A percentile compares a stretch with the other conserved stretches of the same genome.
Evolutionary conservation across 2,888 invertebrate species (phyloP).

Genomic region (Conomelus anceps): DNA sequence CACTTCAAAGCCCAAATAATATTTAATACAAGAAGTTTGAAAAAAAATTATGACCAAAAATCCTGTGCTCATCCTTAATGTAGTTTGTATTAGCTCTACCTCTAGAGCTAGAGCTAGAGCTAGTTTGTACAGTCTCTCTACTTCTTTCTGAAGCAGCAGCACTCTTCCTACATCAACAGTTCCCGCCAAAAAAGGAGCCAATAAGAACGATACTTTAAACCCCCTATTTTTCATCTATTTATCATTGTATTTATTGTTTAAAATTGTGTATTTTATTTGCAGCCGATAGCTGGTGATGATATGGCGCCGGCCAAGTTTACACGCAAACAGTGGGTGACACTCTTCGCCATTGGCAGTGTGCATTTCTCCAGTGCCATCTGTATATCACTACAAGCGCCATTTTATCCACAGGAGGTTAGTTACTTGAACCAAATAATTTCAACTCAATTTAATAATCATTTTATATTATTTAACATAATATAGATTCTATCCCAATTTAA

Average conservation of each 20-base stretch:
- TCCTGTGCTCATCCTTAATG: too few species aligned
- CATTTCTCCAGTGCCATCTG: constrained; percentile 81
- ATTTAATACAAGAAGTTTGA: too few species aligned
- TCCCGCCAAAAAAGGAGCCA: too few species aligned
- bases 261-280: background rate
- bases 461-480: background rate
- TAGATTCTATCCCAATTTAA: background rate
- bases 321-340: constrained; percentile 67
- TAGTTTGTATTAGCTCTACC: too few species aligned
- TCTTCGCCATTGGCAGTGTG: constrained; percentile 69
- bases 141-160: too few species aligned
- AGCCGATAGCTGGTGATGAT: constrained; percentile 3
- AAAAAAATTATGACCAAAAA: too few species aligned
- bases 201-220: background rate
- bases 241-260: background rate
- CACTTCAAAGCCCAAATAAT: too few species aligned
- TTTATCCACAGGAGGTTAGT: constrained; percentile 75
- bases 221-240: background rate
- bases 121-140: too few species aligned
- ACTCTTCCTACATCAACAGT: too few species aligned
- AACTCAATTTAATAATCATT: background rate
- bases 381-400: constrained; percentile 77
- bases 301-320: constrained; percentile 45
- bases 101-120: too few species aligned
- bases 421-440: constrained; percentile 11